Conservation (phyloP, 37 sponge, comb jelly and placozoan species). For the Haliclona indistincta region DNA sequence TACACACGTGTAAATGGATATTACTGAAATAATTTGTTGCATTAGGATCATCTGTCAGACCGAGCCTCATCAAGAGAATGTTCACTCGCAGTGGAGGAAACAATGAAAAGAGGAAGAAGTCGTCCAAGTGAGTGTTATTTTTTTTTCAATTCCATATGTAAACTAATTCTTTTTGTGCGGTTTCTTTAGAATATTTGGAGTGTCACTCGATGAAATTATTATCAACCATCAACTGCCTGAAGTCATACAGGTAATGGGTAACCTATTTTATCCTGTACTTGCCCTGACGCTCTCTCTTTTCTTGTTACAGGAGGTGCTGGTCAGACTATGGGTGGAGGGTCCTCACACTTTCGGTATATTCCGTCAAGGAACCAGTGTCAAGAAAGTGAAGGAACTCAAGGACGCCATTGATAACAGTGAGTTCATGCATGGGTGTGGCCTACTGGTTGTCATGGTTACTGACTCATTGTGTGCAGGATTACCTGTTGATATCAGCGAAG, state of each 20-base stretch:
- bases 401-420: slow-evolving; percentile 64
- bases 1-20: too few relatives aligned
- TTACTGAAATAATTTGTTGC: too few relatives aligned
- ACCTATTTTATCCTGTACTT: background rate
- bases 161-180: too few relatives aligned
- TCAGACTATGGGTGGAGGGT: slow-evolving; percentile 68
- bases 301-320: slow-evolving; percentile 56
- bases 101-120: too few relatives aligned
- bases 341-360: slow-evolving; percentile 67
- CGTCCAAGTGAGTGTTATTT: too few relatives aligned
- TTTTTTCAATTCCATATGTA: too few relatives aligned
- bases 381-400: slow-evolving; percentile 53
- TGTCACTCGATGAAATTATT: slow-evolving; percentile 43
- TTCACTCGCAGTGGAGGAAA: too few relatives aligned
- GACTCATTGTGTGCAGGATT: slow-evolving; percentile 30
- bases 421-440: slow-evolving; percentile 11
- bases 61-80: too few relatives aligned
- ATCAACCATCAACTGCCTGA: slow-evolving; percentile 57
- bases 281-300: background rate
- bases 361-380: slow-evolving; percentile 56
- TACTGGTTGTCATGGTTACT: too few relatives aligned
- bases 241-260: slow-evolving; percentile 46
- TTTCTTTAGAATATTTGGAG: slow-evolving; percentile 44
- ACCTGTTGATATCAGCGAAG: slow-evolving; percentile 38
- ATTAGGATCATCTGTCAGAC: too few relatives aligned